These are phyloP conservation scores for Macrotis lagotis DNA, from an alignment of 2,113 vertebrate genomes.

Conservation along the genomic window DNA sequence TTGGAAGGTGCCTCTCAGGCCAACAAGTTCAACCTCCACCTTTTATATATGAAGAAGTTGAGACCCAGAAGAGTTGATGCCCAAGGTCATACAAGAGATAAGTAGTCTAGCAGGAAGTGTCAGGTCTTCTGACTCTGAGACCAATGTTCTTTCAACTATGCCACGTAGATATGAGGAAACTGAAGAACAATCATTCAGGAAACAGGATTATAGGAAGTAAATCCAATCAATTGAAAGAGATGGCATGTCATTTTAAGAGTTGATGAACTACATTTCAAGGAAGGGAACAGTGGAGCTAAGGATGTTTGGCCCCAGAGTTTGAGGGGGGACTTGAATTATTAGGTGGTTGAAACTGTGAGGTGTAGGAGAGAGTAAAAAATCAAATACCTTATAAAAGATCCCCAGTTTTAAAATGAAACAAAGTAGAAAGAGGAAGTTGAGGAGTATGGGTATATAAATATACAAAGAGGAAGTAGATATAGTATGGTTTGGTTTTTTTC, in stretches of 20 bases:
- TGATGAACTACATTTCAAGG: neutral
- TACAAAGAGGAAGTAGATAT: neutral
- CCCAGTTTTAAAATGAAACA: neutral
- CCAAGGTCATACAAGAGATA: neutral
- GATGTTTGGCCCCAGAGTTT: neutral
- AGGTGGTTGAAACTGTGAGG: neutral
- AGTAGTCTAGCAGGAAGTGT: neutral
- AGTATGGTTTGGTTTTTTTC: neutral
- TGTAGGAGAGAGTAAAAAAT: neutral
- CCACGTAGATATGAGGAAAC: neutral
- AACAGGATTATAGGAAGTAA: neutral
- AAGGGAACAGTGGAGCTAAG: neutral
- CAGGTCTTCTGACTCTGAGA: neutral
- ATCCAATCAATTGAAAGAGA: neutral
- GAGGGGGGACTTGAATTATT: neutral
- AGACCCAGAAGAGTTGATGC: neutral
- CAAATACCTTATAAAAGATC: neutral
- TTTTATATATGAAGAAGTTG: neutral
- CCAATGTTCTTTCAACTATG: neutral
- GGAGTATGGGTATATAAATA: neutral
- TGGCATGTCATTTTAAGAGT: neutral
- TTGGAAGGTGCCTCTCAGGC: neutral
- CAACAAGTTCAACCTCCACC: neutral
- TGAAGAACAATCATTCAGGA: neutral
- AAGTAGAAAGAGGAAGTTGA: neutral